Base-by-base conservation (phyloP, 92 coral and sea anemone genomes). In the Epizoanthus stellaris region DNA sequence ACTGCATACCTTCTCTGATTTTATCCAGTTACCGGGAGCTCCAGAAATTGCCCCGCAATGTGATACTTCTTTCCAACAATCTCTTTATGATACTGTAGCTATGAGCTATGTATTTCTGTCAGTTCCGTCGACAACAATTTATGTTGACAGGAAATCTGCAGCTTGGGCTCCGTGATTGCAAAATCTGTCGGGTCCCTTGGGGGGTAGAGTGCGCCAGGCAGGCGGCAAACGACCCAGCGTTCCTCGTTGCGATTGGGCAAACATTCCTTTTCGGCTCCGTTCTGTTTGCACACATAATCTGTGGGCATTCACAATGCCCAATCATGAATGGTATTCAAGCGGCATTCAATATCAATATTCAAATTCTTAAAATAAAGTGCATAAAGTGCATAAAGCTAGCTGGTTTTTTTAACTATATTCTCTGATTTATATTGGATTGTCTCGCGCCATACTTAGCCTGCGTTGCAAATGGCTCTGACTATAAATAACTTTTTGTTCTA, bases 121-220 rank as follows among this genome's bases (percentile, higher is more conserved):
- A 42, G 39, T 59, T 77, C 43, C 72, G 65, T 79, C 49, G 38
- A 63, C 83, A 43, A 49, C 13, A 30, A 49, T 13, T 49, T 49
- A 43, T 63, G 71, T 62, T 79, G 59, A 62, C 72, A 79, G 53
- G 36, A 40, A 20, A 19, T 62, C 25, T n/a, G 47, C 25, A 39
- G 68, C 38, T 17, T 34, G 38, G 21, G 2, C 70, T 15, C n/a
- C 64, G 43, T 36, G 15, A 36, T 39, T 36, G 57, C 54, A 4
- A 40, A 62, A 45, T 36, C 72, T 30, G 10, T 2, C n/a, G 2
- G 72, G n/a, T 20, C 67, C 83, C 83, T 52, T 68, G 73, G 73
- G 73, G 73, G 52, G 73, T 68, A n/a, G 73, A 68, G 73, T 68
- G 73, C 73, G 52, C 73, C 73, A n/a, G 6, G n/a, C n/a, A 39